Evolutionary conservation across 2,888 invertebrate genomes (phyloP).

Genomic region (Zaprionus lineosus): DNA sequence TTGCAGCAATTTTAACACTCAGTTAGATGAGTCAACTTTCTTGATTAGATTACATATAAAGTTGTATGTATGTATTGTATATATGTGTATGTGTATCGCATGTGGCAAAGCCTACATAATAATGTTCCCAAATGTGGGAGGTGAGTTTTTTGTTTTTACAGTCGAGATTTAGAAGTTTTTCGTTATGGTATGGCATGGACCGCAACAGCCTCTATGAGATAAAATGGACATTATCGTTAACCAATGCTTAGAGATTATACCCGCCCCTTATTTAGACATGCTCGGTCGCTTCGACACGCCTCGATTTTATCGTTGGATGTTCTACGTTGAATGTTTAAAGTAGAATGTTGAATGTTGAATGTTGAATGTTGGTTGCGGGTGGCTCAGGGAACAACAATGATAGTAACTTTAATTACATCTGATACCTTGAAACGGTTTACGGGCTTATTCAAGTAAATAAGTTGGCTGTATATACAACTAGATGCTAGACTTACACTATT

Average conservation of each 20-base stretch:
- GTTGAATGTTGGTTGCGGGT: too few relatives aligned
- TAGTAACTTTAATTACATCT: too few relatives aligned
- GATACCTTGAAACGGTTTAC: too few relatives aligned
- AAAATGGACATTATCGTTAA: neutral
- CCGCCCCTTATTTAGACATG: slow-evolving; percentile 7
- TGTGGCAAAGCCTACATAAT: slow-evolving; percentile 14
- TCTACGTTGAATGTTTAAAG: too few relatives aligned
- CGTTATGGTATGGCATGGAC: neutral
- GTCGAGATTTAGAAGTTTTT: slow-evolving; percentile 11
- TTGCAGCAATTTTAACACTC: slow-evolving; percentile 21
- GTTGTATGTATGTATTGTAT: slow-evolving; percentile 2
- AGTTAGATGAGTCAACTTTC: slow-evolving; percentile 33
- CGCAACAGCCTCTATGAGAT: slow-evolving; percentile 12
- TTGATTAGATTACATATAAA: slow-evolving; percentile 46
- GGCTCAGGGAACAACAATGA: too few relatives aligned
- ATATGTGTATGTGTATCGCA: neutral
- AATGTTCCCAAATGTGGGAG: slow-evolving; percentile 27
- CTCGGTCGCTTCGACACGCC: neutral
- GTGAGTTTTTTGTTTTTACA: slow-evolving; percentile 23
- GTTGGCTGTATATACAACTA: too few relatives aligned
- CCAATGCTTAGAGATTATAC: neutral
- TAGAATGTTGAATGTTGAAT: too few relatives aligned
- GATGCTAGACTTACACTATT: too few relatives aligned
- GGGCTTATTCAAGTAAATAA: too few relatives aligned
- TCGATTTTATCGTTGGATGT: too few relatives aligned